These are phyloP conservation scores for Pogona vitticeps DNA, from an alignment of 2,113 vertebrate genomes.

Conservation along the genomic window DNA sequence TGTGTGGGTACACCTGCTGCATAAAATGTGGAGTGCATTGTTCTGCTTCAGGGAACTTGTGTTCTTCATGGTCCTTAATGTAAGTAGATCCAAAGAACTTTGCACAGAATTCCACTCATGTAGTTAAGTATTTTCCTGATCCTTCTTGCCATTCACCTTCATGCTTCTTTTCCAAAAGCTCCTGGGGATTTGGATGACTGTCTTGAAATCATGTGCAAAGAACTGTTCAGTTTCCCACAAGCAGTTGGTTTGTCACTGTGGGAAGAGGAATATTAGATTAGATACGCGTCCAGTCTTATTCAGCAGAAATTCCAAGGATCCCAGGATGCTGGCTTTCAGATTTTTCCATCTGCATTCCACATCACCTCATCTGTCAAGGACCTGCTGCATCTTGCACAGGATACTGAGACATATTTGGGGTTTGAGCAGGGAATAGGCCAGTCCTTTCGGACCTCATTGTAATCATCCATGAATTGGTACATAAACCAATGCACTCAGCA, in stretches of 20 bases:
- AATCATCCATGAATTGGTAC: neutral
- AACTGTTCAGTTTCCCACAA: neutral
- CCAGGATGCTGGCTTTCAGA: neutral
- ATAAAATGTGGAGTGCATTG: too few species aligned
- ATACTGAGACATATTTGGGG: neutral
- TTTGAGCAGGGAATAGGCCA: neutral
- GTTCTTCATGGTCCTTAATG: neutral
- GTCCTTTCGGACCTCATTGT: neutral
- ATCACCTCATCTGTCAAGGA: neutral
- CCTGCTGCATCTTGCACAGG: neutral
- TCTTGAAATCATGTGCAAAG: too few species aligned
- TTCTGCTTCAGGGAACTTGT: too few species aligned
- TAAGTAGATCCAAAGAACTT: neutral
- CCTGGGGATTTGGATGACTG: neutral
- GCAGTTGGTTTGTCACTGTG: neutral
- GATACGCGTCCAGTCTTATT: neutral
- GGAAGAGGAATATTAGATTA: neutral
- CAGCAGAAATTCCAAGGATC: neutral
- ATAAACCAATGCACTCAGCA: neutral
- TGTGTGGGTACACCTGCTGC: too few species aligned
- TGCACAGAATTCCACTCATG: neutral
- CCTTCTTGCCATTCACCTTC: neutral
- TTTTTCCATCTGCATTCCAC: neutral
- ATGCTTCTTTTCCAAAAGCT: neutral
- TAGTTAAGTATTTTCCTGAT: neutral